Evolutionary conservation across 2,888 invertebrate genomes (phyloP).

Genomic region (Caenorhabditis parvicauda): DNA sequence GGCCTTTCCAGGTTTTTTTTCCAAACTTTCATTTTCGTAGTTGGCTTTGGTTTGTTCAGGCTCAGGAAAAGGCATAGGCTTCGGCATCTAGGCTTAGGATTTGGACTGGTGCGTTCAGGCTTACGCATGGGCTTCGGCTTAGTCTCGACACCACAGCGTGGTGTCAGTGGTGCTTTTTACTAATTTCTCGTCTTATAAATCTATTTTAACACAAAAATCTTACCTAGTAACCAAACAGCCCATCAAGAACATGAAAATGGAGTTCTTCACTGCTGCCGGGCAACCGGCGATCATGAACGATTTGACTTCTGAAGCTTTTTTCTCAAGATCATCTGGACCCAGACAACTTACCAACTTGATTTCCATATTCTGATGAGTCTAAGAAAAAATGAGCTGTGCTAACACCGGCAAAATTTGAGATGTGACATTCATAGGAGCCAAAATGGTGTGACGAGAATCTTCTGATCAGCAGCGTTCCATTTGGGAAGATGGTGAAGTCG

Average conservation of each 20-base stretch:
- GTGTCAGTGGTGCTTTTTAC: too few species aligned
- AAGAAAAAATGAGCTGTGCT: constrained; percentile 23
- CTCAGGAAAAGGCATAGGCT: too few species aligned
- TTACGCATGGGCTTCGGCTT: too few species aligned
- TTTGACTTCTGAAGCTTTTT: constrained; percentile 11
- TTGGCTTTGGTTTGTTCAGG: too few species aligned
- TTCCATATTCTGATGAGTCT: constrained; percentile 12
- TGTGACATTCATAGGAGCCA: constrained; percentile 30
- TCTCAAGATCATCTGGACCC: too few species aligned
- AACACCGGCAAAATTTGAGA: constrained; percentile 49
- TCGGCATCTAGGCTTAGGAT: too few species aligned
- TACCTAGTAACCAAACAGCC: constrained; percentile 54
- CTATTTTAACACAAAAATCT: not conserved
- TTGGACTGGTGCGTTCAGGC: too few species aligned
- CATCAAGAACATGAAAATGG: constrained; percentile 54
- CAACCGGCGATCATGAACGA: constrained; percentile 11
- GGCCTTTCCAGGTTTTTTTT: not conserved
- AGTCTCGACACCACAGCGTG: too few species aligned
- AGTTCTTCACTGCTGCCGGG: constrained; percentile 37
- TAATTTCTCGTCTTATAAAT: too few species aligned
- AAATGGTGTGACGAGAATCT: constrained; percentile 37
- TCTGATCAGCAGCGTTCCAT: constrained; percentile 51
- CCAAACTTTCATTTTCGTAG: not conserved
- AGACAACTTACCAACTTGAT: not conserved
- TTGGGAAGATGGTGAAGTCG: constrained; percentile 32